Evolutionary conservation across 2,113 vertebrate species (phyloP), one percentile per base, ranked within the genome.

Genomic region (Vombatus ursinus): DNA sequence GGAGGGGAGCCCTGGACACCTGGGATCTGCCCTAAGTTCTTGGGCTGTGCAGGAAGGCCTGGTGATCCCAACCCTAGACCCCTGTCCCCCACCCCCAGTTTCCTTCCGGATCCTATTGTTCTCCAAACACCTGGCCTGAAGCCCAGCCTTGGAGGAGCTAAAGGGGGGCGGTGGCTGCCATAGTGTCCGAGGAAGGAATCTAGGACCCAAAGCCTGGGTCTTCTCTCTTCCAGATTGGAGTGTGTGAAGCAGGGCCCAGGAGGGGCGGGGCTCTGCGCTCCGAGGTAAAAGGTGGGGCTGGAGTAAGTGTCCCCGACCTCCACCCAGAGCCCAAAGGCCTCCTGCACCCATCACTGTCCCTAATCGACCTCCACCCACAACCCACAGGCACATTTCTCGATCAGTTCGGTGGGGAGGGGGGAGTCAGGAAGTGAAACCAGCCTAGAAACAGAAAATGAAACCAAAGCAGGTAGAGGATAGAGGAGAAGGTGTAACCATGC

Each of bases 391-490:
- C 7, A 0, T 3, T 47, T 91, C 50, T 51, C 52, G 91, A 96
- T 94, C 5, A 24, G 52, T 50, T 94, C 4, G 14, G n/a, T n/a
- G n/a, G n/a, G 23, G 52, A 2, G 53, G 31, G 50, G 54, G 14
- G 53, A 90, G 90, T 61, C 96, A 95, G 98, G 98, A 98, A 98
- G 96, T 96, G 97, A 97, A 97, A 96, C 94, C 26, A 16, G 37
- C 10, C 68, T 91, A 68, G 94, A 97, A 84, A 98, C 94, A 94
- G 98, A 98, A 98, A 98, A 97, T 97, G 98, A 98, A 98, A 98
- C 98, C 23, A 48, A 50, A 37, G 54, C 97, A 97, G 97, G 97
- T 98, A 95, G 91, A 90, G 93, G 93, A 95, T 91, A 52, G 51
- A 92, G n/a, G n/a, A n/a, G 52, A 90, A 25, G 92, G n/a, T 92